Conservation (phyloP, 2,888 invertebrate genomes). For the Emmelina monodactyla region DNA sequence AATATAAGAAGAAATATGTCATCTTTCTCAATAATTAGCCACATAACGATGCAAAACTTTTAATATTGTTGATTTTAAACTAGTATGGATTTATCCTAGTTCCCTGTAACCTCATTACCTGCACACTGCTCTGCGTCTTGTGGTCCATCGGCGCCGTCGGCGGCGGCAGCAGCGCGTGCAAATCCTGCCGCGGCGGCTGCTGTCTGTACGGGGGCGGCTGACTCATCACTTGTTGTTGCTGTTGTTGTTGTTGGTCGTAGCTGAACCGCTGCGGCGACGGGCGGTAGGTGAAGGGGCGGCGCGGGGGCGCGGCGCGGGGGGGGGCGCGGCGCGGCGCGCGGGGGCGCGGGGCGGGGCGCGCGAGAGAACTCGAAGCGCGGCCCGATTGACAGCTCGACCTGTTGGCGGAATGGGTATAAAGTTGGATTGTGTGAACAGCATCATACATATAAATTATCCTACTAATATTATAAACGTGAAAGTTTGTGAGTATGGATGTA, state of each 20-base stretch:
- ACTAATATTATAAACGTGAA: too few relatives aligned
- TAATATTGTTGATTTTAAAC: too few relatives aligned
- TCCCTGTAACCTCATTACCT: constrained; percentile 41
- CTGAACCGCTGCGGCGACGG: constrained; percentile 14
- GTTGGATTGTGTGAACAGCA: too few relatives aligned
- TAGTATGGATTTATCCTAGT: too few relatives aligned
- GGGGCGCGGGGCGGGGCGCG: constrained; percentile 19
- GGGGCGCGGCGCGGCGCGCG: constrained; percentile 20
- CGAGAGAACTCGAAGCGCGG: constrained; percentile 43
- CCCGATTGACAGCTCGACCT: constrained; percentile 53
- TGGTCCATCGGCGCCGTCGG: constrained; percentile 67
- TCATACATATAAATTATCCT: too few relatives aligned
- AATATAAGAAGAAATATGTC: too few relatives aligned
- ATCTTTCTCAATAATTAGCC: too few relatives aligned
- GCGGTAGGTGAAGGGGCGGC: constrained; percentile 21
- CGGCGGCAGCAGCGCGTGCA: constrained; percentile 56
- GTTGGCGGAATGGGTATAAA: too few relatives aligned
- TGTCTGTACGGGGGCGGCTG: constrained; percentile 22
- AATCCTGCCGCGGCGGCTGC: constrained; percentile 28
- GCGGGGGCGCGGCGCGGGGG: constrained; percentile 11
- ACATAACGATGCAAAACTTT: too few relatives aligned
- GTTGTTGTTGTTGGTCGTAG: neutral
- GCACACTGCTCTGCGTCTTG: constrained; percentile 69
- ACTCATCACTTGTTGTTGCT: too few relatives aligned
- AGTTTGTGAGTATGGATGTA: too few relatives aligned